A percentile compares a stretch with the other conserved stretches of the same genome.
phyloP scores from a whole-genome alignment of 2,113 vertebrate genomes.

The Indri indri region DNA sequence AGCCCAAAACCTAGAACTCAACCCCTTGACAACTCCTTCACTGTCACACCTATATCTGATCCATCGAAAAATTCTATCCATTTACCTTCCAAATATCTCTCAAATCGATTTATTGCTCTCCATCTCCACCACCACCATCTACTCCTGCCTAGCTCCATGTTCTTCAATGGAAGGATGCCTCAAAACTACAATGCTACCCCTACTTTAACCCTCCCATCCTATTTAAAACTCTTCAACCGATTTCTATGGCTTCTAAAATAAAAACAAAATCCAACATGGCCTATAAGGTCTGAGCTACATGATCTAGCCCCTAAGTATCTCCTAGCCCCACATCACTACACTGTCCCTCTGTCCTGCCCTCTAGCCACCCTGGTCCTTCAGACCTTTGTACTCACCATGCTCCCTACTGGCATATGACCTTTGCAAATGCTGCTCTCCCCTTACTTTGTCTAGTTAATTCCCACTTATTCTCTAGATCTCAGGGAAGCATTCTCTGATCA shows the following conservation, averaged over 20 bases:
- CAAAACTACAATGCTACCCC: background rate
- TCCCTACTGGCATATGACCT: background rate
- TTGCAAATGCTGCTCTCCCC: background rate
- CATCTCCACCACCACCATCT: background rate
- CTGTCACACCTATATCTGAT: background rate
- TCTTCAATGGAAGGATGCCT: background rate
- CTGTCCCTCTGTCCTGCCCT: background rate
- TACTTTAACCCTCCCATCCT: background rate
- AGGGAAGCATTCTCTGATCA: background rate
- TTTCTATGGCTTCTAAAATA: background rate
- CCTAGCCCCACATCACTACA: background rate
- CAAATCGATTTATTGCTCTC: background rate
- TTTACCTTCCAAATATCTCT: background rate
- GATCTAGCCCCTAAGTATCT: background rate
- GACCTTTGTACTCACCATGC: background rate
- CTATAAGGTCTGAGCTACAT: background rate
- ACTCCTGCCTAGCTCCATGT: background rate
- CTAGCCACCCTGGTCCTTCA: background rate
- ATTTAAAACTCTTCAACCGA: background rate
- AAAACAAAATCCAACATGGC: background rate
- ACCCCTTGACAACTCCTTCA: background rate
- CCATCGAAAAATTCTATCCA: background rate
- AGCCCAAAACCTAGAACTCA: conserved; percentile 10
- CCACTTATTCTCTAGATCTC: background rate
- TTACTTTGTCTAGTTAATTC: background rate